Percentiles rank a stretch among this genome's conserved stretches.
Conservation (phyloP, 2,888 invertebrate genomes). For the Aradus depressus region DNA sequence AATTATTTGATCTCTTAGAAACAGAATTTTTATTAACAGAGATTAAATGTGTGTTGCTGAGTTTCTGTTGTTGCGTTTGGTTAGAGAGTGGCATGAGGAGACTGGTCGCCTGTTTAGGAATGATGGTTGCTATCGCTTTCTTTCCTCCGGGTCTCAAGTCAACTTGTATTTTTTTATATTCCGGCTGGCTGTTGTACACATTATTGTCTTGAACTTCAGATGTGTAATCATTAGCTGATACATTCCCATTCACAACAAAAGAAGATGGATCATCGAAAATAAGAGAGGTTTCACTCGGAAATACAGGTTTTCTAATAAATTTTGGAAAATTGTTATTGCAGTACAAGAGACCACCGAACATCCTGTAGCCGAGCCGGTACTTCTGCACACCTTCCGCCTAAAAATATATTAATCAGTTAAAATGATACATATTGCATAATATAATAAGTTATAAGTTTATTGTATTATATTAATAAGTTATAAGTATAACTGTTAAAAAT, state of each 20-base stretch:
- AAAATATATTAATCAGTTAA: conserved; percentile 7
- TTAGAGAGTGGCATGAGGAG: neutral
- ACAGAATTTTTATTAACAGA: conserved; percentile 3
- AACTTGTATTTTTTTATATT: conserved; percentile 2
- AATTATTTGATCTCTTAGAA: conserved; percentile 10
- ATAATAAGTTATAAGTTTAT: neutral
- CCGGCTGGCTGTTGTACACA: neutral
- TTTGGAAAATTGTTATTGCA: conserved; percentile 6
- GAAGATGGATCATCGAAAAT: neutral
- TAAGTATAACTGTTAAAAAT: neutral
- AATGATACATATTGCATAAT: neutral
- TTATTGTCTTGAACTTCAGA: conserved; percentile 1
- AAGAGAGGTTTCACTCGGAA: neutral
- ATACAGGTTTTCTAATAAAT: neutral
- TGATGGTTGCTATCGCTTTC: conserved; percentile 2
- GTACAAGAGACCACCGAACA: conserved; percentile 17
- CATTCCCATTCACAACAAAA: neutral
- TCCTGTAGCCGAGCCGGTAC: conserved; percentile 13
- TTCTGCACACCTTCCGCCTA: conserved; percentile 1
- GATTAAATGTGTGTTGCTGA: neutral
- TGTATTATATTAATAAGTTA: neutral
- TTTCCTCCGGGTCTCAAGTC: neutral
- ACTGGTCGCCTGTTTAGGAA: conserved; percentile 7
- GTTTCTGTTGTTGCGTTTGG: neutral
- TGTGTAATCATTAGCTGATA: neutral